Evolutionary conservation across 1,140 invertebrate genomes (phyloP), one percentile per base, ranked within the genome.

Genomic region (Procambarus virginalis): DNA sequence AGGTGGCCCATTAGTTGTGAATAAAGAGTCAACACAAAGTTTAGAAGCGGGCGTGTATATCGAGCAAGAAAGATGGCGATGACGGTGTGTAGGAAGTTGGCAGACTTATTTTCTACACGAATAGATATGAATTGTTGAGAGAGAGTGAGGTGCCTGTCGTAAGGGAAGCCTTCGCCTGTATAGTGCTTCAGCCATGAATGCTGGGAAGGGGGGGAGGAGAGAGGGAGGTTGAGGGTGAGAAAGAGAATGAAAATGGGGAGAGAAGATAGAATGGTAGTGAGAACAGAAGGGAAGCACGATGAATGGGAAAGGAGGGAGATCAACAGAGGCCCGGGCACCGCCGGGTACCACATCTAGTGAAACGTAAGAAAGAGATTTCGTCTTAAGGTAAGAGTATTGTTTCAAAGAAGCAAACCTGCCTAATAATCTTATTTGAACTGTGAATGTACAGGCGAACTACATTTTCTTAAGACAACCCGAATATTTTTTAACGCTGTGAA

Each of bases 81-180:
- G 79, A 81, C 51, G 79, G 22, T 58, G 17, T 81, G 79, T 51
- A 55, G 8, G 55, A 81, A 81, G 79, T 81, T 81, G 51, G 51
- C 51, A 58, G 79, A 55, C 79, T 81, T 81, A 81, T 81, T 81
- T 81, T 81, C 79, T 81, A 58, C 79, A 58, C 22, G 79, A 81
- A 81, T 81, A 60, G 55, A 81, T 81, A 46, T 81, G 79, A 81
- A 81, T 81, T 58, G 51, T 34, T 14, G 51, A 60, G 48, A 22
- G 79, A 34, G 49, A 22, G 79, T 12, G 49, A 81, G 51, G 17
- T 81, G 79, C 79, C 79, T 60, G 79, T 22, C n/a, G 79, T 51
- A 51, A 58, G 22, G 79, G 79, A 22, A 48, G 22, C 3, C 20
- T 20, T 34, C n/a, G 4, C 68, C n/a, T 20, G n/a, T 34, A 10